phyloP scores from a whole-genome alignment of 2,797 vertebrate species.

The Xenopus petersii region DNA sequence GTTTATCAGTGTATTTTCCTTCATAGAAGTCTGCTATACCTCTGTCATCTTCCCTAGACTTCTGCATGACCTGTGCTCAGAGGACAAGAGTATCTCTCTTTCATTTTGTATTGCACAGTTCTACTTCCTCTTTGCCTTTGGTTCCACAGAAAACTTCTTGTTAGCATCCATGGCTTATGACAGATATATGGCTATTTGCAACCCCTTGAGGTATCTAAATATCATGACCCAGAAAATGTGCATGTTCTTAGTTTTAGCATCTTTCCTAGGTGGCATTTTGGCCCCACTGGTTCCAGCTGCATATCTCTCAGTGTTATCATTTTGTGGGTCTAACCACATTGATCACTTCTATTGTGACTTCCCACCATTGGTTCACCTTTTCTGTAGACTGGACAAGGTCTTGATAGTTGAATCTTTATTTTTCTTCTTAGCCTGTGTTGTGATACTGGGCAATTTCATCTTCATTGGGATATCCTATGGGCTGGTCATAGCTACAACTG shows the following conservation, averaged over 20 bases:
- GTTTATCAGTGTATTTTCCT: conserved; percentile 45
- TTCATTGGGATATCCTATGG: conserved; percentile 33
- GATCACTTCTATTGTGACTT: conserved; percentile 43
- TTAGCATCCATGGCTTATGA: conserved; percentile 59
- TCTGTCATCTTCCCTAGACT: conserved; percentile 51
- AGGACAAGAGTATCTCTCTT: conserved; percentile 37
- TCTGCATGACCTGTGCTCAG: conserved; percentile 32
- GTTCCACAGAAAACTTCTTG: conserved; percentile 46
- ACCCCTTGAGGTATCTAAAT: conserved; percentile 49
- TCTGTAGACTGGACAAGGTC: background rate
- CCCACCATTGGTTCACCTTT: conserved; percentile 23
- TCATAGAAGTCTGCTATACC: conserved; percentile 45
- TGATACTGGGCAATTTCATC: conserved; percentile 10
- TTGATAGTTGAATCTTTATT: conserved; percentile 17
- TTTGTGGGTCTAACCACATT: conserved; percentile 26
- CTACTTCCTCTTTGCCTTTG: conserved; percentile 53
- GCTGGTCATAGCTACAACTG: conserved; percentile 10
- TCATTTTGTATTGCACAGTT: conserved; percentile 43
- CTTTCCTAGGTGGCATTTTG: conserved; percentile 43
- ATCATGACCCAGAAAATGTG: conserved; percentile 46
- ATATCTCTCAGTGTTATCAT: conserved; percentile 13
- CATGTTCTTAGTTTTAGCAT: conserved; percentile 31
- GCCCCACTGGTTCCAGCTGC: conserved; percentile 26
- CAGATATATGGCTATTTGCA: conserved; percentile 59
- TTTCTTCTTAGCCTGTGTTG: conserved; percentile 28